phyloP scores from a whole-genome alignment of 2,888 invertebrate species.

The Aphidoletes aphidimyza region DNA sequence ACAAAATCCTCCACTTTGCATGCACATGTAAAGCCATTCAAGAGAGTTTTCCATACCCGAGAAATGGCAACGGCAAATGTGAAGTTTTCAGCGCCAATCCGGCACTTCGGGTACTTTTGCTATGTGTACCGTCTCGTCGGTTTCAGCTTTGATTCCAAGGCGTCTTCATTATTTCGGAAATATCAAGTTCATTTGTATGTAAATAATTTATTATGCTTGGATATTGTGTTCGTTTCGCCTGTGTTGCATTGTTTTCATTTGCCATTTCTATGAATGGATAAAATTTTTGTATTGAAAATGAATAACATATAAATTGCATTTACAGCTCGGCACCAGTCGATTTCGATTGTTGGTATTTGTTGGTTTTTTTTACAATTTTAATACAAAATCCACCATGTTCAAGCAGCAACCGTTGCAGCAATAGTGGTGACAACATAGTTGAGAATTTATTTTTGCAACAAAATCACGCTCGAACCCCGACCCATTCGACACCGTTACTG shows the following conservation, averaged over 20 bases:
- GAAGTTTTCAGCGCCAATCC: too few species aligned
- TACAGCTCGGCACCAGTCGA: not conserved
- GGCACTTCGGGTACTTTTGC: too few species aligned
- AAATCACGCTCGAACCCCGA: too few species aligned
- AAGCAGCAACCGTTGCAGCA: too few species aligned
- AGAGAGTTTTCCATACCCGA: constrained; percentile 6
- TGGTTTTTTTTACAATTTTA: too few species aligned
- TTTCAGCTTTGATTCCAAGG: constrained; percentile 32
- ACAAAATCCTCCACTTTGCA: not conserved
- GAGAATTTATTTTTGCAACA: too few species aligned
- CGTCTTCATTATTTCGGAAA: constrained; percentile 51
- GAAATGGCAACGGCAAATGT: not conserved
- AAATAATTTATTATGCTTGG: constrained; percentile 46
- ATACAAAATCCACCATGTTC: too few species aligned
- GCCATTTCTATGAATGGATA: constrained; percentile 17
- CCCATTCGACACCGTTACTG: too few species aligned
- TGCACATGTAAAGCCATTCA: not conserved
- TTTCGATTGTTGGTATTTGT: not conserved
- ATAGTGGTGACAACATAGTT: too few species aligned
- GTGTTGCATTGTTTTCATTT: constrained; percentile 17
- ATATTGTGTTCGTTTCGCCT: constrained; percentile 20
- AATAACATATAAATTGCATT: constrained; percentile 34
- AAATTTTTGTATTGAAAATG: constrained; percentile 40
- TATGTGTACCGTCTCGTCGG: not conserved
- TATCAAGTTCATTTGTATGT: constrained; percentile 49